Evolutionary conservation across 2,113 vertebrate genomes (phyloP).

Genomic region (Sceloporus tristichus): DNA sequence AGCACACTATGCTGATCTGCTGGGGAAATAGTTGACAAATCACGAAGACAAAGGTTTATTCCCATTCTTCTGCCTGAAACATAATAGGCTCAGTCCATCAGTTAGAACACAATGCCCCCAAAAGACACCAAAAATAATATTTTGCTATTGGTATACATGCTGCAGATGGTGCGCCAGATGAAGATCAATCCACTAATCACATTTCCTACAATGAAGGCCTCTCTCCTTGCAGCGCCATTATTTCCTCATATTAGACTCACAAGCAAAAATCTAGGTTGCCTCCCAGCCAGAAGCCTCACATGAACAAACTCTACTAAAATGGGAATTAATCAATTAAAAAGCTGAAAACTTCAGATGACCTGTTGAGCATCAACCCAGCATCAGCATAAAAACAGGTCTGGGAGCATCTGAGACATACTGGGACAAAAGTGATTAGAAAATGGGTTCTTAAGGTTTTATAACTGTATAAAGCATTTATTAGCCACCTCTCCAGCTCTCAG

Average conservation of each 20-base stretch:
- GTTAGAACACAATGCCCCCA: slow-evolving; percentile 61
- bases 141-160: slow-evolving; percentile 66
- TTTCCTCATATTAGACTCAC: slow-evolving; percentile 68
- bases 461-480: neutral
- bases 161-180: slow-evolving; percentile 75
- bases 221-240: slow-evolving; percentile 68
- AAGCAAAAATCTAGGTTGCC: slow-evolving; percentile 64
- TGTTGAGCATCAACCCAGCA: slow-evolving; percentile 1
- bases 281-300: slow-evolving; percentile 68
- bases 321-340: slow-evolving; percentile 49
- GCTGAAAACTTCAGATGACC: slow-evolving; percentile 48
- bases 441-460: too few relatives aligned
- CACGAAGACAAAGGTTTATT: neutral
- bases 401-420: neutral
- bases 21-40: neutral
- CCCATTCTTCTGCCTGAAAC: neutral
- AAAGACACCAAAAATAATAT: slow-evolving; percentile 59
- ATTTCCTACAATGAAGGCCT: slow-evolving; percentile 69
- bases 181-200: slow-evolving; percentile 75
- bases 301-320: slow-evolving; percentile 55
- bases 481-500: neutral
- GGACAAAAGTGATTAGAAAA: neutral
- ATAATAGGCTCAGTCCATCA: slow-evolving; percentile 51
- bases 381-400: neutral
- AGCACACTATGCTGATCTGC: neutral